Percentiles rank a stretch among this genome's conserved stretches.
These are phyloP conservation scores for Drosophila obscura DNA, from an alignment of 1,140 invertebrate genomes.

Conservation along the genomic window DNA sequence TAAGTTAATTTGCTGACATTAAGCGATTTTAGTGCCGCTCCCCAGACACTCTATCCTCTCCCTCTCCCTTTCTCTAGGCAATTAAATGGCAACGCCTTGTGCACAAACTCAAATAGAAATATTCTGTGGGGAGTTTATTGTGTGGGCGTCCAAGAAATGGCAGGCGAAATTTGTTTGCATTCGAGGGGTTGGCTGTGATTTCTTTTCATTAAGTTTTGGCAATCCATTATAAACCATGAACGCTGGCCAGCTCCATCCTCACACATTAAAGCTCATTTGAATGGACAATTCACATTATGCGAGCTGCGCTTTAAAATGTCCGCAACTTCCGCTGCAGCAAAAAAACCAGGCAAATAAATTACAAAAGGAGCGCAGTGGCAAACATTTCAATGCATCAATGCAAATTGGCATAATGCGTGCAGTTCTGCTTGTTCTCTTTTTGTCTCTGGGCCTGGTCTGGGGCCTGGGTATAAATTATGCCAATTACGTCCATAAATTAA, in stretches of 20 bases:
- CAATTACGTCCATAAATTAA: conserved; percentile 74
- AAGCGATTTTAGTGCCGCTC: conserved; percentile 75
- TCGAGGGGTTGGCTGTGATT: conserved; percentile 40
- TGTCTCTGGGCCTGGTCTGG: conserved; percentile 1
- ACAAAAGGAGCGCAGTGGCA: conserved; percentile 28
- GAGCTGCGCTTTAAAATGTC: conserved; percentile 52
- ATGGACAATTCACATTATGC: conserved; percentile 20
- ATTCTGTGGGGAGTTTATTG: conserved; percentile 37
- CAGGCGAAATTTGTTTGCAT: conserved; percentile 36
- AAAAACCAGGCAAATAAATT: conserved; percentile 42
- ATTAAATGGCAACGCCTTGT: conserved; percentile 75
- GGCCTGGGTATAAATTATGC: conserved; percentile 65
- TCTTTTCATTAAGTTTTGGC: conserved; percentile 40
- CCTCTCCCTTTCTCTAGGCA: conserved; percentile 15
- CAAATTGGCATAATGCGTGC: conserved; percentile 64
- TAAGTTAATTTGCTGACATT: conserved; percentile 82
- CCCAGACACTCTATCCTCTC: conserved; percentile 18
- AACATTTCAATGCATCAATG: conserved; percentile 60
- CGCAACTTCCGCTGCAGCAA: conserved; percentile 42
- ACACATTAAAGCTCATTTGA: conserved; percentile 12
- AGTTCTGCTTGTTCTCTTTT: conserved; percentile 19
- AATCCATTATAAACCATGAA: neutral
- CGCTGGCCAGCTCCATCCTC: neutral
- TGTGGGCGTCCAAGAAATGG: conserved; percentile 59
- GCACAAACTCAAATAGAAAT: conserved; percentile 62